These are phyloP conservation scores for Gracilinanus agilis DNA, from an alignment of 2,113 vertebrate species.

Conservation along the genomic window DNA sequence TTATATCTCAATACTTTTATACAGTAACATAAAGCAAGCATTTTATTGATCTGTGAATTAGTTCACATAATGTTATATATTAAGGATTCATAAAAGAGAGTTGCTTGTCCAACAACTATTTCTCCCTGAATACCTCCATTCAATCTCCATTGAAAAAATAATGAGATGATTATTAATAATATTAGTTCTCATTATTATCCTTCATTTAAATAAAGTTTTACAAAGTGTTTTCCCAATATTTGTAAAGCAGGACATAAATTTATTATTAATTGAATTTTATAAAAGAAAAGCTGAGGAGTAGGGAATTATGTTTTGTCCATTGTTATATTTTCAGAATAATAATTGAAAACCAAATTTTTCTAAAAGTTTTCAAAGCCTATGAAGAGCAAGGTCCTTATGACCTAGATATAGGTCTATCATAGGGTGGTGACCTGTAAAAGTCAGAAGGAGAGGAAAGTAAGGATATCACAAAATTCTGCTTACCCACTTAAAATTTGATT, in stretches of 20 bases:
- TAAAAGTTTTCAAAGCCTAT: background rate
- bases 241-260: background rate
- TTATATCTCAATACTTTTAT: background rate
- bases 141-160: background rate
- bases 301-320: background rate
- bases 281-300: background rate
- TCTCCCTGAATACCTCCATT: background rate
- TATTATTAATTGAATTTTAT: background rate
- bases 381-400: background rate
- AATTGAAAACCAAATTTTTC: background rate
- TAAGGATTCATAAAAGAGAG: background rate
- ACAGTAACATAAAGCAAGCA: background rate
- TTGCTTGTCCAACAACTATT: background rate
- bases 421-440: background rate
- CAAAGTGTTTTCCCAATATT: background rate
- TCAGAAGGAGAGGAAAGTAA: background rate
- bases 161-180: too few relatives aligned
- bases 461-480: background rate
- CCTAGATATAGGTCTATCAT: background rate
- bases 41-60: background rate
- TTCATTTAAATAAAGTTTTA: background rate
- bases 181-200: background rate
- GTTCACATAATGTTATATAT: background rate
- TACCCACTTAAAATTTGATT: background rate
- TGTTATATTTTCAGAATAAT: background rate